Percentiles rank a stretch among this genome's conserved stretches.
Conservation (phyloP, 2,113 vertebrate species). For the Syngnathus typhle region DNA sequence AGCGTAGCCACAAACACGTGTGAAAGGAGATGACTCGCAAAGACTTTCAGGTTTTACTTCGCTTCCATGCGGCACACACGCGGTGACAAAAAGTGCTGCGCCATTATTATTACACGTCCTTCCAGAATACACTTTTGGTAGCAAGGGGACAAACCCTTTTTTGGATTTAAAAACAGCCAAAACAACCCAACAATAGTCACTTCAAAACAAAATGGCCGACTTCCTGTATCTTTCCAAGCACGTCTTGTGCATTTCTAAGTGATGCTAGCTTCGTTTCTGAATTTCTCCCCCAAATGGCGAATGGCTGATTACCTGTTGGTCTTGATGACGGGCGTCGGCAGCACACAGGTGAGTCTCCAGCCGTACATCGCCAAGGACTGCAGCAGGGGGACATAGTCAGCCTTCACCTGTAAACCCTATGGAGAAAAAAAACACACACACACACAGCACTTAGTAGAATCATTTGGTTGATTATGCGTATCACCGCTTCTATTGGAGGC, state of each 20-base stretch:
- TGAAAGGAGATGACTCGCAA: background rate
- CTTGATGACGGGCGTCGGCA: slow-evolving; percentile 89
- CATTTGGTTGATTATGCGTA: background rate
- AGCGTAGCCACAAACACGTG: background rate
- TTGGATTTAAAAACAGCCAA: background rate
- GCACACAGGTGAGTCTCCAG: slow-evolving; percentile 94
- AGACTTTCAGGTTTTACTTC: background rate
- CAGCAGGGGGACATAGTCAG: slow-evolving; percentile 90
- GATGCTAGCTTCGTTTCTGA: background rate
- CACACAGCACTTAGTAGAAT: background rate
- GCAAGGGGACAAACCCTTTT: background rate
- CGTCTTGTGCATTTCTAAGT: background rate
- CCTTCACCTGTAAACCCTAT: slow-evolving; percentile 87
- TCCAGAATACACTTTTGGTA: background rate
- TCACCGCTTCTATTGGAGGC: background rate
- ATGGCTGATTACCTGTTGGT: slow-evolving; percentile 80
- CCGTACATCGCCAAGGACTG: slow-evolving; percentile 88
- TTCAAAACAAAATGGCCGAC: slow-evolving; percentile 19
- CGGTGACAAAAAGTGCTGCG: too few relatives aligned
- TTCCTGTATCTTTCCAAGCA: background rate
- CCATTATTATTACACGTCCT: background rate
- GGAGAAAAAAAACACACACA: slow-evolving; percentile 2
- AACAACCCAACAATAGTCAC: background rate
- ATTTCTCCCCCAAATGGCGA: background rate
- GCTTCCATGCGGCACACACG: too few relatives aligned